Conservation (phyloP, 1,140 invertebrate genomes). For the Pemphigus obesinymphae region DNA sequence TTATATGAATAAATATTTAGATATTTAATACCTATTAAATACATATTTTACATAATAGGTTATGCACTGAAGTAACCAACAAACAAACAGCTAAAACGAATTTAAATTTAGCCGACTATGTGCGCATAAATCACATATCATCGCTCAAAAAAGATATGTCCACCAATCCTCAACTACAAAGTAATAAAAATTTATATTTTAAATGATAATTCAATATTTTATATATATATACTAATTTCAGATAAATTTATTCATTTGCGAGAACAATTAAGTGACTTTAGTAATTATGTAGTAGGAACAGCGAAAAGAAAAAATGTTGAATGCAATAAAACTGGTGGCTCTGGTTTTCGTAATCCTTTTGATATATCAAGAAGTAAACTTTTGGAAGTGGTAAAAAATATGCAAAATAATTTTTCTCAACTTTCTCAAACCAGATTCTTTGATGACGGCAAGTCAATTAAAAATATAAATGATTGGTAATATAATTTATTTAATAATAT, state of each 20-base stretch:
- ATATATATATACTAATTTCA: constrained; percentile 43
- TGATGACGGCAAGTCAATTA: constrained; percentile 61
- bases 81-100: constrained; percentile 45
- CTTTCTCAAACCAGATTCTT: constrained; percentile 68
- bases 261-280: constrained; percentile 82
- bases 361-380: constrained; percentile 86
- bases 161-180: constrained; percentile 69
- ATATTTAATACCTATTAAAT: neutral
- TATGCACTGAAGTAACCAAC: constrained; percentile 67
- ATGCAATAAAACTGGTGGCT: constrained; percentile 54
- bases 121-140: constrained; percentile 65
- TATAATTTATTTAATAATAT: constrained; percentile 33
- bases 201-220: neutral
- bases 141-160: constrained; percentile 70
- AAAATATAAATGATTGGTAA: neutral
- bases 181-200: constrained; percentile 45
- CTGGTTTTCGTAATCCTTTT: constrained; percentile 90
- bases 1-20: neutral
- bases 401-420: constrained; percentile 92
- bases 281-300: constrained; percentile 72
- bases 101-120: constrained; percentile 55
- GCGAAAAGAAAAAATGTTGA: constrained; percentile 53
- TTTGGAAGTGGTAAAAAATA: constrained; percentile 86
- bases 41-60: constrained; percentile 44
- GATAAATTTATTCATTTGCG: constrained; percentile 76